Evolutionary conservation across 2,113 vertebrate genomes (phyloP), one percentile per base, ranked within the genome.

Genomic region (Mirza zaza): DNA sequence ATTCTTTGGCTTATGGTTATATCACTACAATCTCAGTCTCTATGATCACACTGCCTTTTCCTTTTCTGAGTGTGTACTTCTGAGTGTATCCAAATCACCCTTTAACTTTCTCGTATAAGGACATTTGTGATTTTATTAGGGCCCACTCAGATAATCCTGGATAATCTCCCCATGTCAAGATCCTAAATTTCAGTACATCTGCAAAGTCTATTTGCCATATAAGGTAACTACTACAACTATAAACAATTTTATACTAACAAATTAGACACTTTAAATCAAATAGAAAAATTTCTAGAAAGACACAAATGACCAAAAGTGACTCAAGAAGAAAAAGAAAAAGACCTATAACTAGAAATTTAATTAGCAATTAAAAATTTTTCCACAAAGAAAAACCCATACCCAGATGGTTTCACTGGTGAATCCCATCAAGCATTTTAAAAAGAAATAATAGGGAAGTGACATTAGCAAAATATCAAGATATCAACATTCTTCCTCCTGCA

Each of bases 221-320:
- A 75, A 67, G 67, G 67, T 81, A 87, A 95, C 32, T 82, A 61
- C n/a, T 91, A 82, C 25, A 95, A 57, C 23, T 65, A 82, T 32
- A 20, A 57, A 75, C 57, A 87, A 55, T 42, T 45, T 67, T 57
- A 55, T 55, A 55, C 36, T 71, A 95, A 87, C 25, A 80, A 80
- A 90, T 55, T 48, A 87, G 32, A 79, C 12, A 81, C 17, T 70
- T 57, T 34, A n/a, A 36, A 65, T 48, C 36, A 87, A 67, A 48
- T 57, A 57, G 27, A 82, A 95, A 55, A 76, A 88, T 59, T 73
- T n/a, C 57, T 80, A 70, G 27, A 65, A 65, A 87, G 45, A 80
- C 25, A 68, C 25, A 68, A 75, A 68, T 52, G 48, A 73, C 57
- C n/a, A 94, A 88, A 88, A 73, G 55, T 52, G n/a, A 88, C 13